Evolutionary conservation across 2,888 invertebrate genomes (phyloP), one percentile per base, ranked within the genome.

Genomic region (Drosophila greeni): DNA sequence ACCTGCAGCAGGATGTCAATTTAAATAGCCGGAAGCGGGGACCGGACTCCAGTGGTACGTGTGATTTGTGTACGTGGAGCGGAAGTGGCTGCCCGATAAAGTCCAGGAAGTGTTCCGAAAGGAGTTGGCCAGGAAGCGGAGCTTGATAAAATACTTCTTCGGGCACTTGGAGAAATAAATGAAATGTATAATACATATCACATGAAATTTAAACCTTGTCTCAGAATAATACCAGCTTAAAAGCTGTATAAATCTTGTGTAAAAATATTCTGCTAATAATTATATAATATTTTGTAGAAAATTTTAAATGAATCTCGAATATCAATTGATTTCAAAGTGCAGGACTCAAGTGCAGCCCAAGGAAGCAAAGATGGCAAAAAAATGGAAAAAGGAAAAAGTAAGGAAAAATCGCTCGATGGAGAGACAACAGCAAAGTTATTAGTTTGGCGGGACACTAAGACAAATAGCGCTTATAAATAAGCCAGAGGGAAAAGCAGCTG

Each of bases 401-500:
- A 49, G 16, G 16, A 39, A 16, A 16, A 51, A 23, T 29, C 24
- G 31, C 16, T 23, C 33, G 23, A 40, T 20, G 51, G 48, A 29
- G 51, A 45, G 58, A 57, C 58, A 55, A 59, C 37, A 52, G 67
- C 58, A 65, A 70, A 53, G 68, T 75, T 82, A 78, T 82, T 82
- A 82, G 77, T 82, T 82, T 74, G 76, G 68, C 59, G 52, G 54
- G 70, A 61, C 68, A 70, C 68, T 69, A 76, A 82, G 82, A 82
- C 82, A 81, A 81, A 81, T 80, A 82, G 66, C 69, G 73, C 75
- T 76, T 73, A 81, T 81, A 82, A 81, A 81, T 82, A 81, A 82
- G 80, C 75, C 56, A 74, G 59, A 58, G 68, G 65, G 61, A 65
- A 59, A 47, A 66, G 54, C 42, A 52, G 49, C 62, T 40, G 31